phyloP scores from a whole-genome alignment of 1,140 invertebrate species.

The Paramacrobiotus metropolitanus region DNA sequence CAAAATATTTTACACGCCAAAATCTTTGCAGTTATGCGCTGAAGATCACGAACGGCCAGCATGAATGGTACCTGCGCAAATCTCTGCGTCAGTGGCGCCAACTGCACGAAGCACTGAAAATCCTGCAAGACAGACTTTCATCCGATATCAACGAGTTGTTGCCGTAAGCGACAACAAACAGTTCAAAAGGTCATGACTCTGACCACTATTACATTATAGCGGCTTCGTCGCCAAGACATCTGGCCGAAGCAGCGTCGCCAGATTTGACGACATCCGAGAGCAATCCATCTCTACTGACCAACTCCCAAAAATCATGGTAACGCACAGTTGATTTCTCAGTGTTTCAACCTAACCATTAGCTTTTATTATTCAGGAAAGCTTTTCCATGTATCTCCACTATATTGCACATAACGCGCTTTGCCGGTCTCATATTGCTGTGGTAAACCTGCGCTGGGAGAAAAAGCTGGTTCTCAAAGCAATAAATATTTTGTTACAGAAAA shows the following conservation, averaged over 20 bases:
- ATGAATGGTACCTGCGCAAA: background rate
- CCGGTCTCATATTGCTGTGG: background rate
- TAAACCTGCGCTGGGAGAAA: background rate
- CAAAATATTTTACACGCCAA: background rate
- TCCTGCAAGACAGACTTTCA: background rate
- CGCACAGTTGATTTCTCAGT: too few species aligned
- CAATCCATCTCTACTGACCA: too few species aligned
- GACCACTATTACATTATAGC: too few species aligned
- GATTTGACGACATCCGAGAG: too few species aligned
- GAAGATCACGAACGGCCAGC: background rate
- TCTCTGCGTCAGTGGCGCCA: background rate
- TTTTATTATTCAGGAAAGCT: background rate
- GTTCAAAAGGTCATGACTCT: too few species aligned
- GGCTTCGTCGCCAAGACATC: too few species aligned
- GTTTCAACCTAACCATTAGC: too few species aligned
- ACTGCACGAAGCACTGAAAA: background rate
- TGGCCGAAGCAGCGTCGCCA: too few species aligned
- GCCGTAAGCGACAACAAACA: too few species aligned
- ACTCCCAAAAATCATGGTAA: too few species aligned
- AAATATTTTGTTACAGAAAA: slow-evolving; percentile 23
- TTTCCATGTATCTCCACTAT: background rate
- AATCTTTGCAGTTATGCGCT: background rate
- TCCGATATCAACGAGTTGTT: too few species aligned
- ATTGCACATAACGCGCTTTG: background rate
- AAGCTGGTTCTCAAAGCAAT: background rate